Base-by-base conservation (phyloP, 2,888 invertebrate species). In the Pediacus dermestoides region DNA sequence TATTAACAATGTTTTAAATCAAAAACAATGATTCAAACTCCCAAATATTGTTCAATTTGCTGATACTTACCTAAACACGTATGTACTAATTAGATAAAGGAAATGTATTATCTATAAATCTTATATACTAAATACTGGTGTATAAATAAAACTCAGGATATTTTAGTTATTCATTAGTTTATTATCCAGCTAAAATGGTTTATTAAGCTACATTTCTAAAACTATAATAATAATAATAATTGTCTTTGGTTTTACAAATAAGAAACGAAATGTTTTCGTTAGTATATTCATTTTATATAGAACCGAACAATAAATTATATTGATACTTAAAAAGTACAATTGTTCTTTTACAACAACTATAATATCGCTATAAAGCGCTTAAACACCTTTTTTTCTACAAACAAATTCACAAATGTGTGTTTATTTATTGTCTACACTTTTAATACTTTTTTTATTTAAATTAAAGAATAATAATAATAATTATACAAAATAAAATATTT, bases 361-460 rank as follows among this genome's bases (percentile, higher is more conserved):
- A 50, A 50, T 53, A 52, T 46, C 54, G 55, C 54, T 53, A 51
- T 51, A 44, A 54, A 57, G 58, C 53, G 53, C 42, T 52, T 51
- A 51, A 57, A 58, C 55, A 57, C 57, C 55, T 38, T 43, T 50
- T 50, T 53, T 58, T 59, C 57, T 57, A 63, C 52, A 54, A 59
- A 54, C 49, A 56, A 47, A 48, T 51, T 59, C 58, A 60, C 55
- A 63, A n/a, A 58, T 54, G 58, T 53, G 58, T 53, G 52, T 57
- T 44, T 34, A 42, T 38, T 60, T 65, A 66, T 66, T 66, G 65
- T 66, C 65, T 64, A 64, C 63, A 64, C 58, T 63, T 63, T 58
- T 57, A 61, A 58, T 53, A 55, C 56, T 57, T 54, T 28, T 53
- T 40, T 44, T n/a, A n/a, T n/a, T n/a, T n/a, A n/a, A n/a, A n/a